These are phyloP conservation scores for Sternarchorhynchus goeldii DNA, from an alignment of 2,797 vertebrate genomes.

Conservation along the genomic window DNA sequence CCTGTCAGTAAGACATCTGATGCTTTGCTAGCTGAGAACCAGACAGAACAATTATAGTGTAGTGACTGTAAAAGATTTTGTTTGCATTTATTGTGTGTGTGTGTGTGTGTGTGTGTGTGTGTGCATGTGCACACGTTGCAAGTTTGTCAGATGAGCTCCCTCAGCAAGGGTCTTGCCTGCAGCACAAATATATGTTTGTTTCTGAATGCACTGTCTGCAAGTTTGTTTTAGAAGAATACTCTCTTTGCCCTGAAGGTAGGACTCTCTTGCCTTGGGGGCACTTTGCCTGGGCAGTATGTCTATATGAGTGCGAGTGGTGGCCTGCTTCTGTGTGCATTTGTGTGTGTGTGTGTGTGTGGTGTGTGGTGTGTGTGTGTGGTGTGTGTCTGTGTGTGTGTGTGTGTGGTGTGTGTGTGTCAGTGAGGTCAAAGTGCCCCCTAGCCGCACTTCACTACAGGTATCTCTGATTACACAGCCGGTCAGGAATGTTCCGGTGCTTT, in stretches of 20 bases:
- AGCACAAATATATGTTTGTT: too few species aligned
- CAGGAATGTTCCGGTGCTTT: slow-evolving; percentile 73
- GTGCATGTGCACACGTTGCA: background rate
- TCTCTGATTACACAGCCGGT: slow-evolving; percentile 77
- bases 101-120: background rate
- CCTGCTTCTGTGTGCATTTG: too few species aligned
- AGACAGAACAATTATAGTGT: background rate
- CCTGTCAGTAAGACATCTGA: too few species aligned
- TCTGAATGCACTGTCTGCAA: too few species aligned
- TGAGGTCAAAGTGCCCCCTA: slow-evolving; percentile 65
- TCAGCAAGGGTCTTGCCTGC: too few species aligned
- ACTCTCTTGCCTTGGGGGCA: too few species aligned
- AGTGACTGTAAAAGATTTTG: background rate
- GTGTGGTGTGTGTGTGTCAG: slow-evolving; percentile 1
- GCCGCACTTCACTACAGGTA: slow-evolving; percentile 70
- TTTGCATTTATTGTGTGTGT: background rate
- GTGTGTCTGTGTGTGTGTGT: background rate
- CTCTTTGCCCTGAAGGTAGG: too few species aligned
- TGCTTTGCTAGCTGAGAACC: background rate
- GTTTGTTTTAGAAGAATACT: too few species aligned
- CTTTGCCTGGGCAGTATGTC: too few species aligned
- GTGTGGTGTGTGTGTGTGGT: background rate
- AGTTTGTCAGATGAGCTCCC: slow-evolving; percentile 5
- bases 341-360: background rate
- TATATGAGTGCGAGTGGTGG: too few species aligned